These are phyloP conservation scores for Steatornis caripensis DNA, from an alignment of 2,113 vertebrate genomes.

Conservation along the genomic window DNA sequence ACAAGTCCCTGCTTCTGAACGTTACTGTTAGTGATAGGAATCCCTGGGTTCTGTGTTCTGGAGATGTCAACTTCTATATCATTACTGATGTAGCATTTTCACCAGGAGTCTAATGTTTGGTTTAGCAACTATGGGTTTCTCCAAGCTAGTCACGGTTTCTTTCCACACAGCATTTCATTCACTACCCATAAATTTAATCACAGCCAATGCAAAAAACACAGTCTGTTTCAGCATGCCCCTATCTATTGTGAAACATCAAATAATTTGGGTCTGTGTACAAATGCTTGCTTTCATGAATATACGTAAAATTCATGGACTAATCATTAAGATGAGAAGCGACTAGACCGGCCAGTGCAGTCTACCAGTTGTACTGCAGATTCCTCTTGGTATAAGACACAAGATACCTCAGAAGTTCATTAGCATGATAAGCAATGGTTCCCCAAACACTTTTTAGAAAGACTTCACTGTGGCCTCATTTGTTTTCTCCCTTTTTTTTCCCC, in stretches of 20 bases:
- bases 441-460: neutral
- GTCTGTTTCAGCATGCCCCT: neutral
- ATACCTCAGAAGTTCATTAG: neutral
- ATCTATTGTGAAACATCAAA: neutral
- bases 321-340: neutral
- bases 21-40: neutral
- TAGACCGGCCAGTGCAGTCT: neutral
- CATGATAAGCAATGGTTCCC: neutral
- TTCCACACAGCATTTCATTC: neutral
- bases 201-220: neutral
- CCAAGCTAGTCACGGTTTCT: neutral
- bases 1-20: neutral
- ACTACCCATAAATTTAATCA: neutral
- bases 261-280: neutral
- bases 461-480: neutral
- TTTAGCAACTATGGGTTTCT: neutral
- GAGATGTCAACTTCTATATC: neutral
- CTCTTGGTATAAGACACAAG: neutral
- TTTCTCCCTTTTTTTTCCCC: neutral
- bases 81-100: neutral
- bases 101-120: neutral
- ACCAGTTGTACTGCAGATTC: neutral
- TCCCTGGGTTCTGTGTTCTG: neutral
- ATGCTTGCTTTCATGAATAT: neutral
- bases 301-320: neutral